Evolutionary conservation across 2,113 vertebrate genomes (phyloP).

Genomic region (Gymnarchus niloticus): DNA sequence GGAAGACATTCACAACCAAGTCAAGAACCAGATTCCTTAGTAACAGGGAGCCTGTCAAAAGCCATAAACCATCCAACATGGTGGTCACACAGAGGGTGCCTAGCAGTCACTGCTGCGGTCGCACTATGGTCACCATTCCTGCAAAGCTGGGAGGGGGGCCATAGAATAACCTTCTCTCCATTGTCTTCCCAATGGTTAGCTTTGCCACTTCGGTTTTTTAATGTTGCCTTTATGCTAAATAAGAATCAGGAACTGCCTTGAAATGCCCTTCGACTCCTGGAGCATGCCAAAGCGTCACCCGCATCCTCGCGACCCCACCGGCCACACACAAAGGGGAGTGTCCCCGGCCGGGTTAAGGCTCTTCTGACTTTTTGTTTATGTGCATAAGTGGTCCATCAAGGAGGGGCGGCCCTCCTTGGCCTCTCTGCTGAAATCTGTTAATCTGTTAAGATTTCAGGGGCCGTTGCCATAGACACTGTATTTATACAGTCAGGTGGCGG

Average conservation of each 20-base stretch:
- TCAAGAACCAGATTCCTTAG: neutral
- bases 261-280: too few relatives aligned
- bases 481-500: conserved; percentile 7
- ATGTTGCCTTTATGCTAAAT: neutral
- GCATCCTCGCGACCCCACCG: neutral
- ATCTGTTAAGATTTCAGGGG: conserved; percentile 10
- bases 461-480: conserved; percentile 10
- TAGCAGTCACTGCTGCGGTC: too few relatives aligned
- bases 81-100: too few relatives aligned
- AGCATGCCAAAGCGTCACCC: neutral
- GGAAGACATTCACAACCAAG: neutral
- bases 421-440: conserved; percentile 7
- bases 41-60: too few relatives aligned
- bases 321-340: neutral
- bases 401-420: neutral
- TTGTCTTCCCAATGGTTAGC: neutral
- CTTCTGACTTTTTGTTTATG: conserved; percentile 9
- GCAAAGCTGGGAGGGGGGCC: neutral
- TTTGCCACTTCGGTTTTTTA: neutral
- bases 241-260: neutral
- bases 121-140: too few relatives aligned
- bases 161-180: neutral
- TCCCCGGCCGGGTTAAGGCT: neutral
- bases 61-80: too few relatives aligned
- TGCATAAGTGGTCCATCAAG: conserved; percentile 1